phyloP scores from a whole-genome alignment of 1,140 invertebrate genomes.

The Wasmannia auropunctata region DNA sequence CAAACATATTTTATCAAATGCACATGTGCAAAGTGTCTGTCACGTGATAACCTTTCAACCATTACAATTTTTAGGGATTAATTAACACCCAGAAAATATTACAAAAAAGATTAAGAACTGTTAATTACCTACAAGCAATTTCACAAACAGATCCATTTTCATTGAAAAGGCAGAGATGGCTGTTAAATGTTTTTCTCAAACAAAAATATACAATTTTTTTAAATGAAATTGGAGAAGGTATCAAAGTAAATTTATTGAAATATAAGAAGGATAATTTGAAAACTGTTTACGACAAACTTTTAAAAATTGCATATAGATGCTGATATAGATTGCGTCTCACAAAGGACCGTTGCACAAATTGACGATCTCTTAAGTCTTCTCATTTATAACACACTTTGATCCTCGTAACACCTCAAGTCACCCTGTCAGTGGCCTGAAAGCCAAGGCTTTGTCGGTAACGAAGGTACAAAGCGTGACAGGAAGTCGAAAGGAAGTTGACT shows the following conservation, averaged over 20 bases:
- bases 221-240: neutral
- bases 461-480: slow-evolving; percentile 60
- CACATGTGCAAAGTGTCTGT: neutral
- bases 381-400: slow-evolving; percentile 53
- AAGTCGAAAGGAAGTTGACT: slow-evolving; percentile 59
- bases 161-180: neutral
- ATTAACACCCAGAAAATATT: neutral
- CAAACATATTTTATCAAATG: slow-evolving; percentile 59
- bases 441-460: slow-evolving; percentile 54
- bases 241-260: neutral
- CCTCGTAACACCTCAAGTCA: slow-evolving; percentile 43
- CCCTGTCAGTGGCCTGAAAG: slow-evolving; percentile 39
- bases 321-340: slow-evolving; percentile 8
- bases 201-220: neutral
- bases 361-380: slow-evolving; percentile 47
- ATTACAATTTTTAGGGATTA: neutral
- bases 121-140: slow-evolving; percentile 7
- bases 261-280: neutral
- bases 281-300: slow-evolving; percentile 10
- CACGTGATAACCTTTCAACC: neutral
- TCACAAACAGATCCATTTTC: neutral
- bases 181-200: neutral
- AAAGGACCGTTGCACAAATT: slow-evolving; percentile 24
- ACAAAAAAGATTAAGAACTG: neutral
- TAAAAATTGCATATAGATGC: neutral